These are phyloP conservation scores for Galerucella pusilla DNA, from an alignment of 2,888 invertebrate species.

Conservation along the genomic window DNA sequence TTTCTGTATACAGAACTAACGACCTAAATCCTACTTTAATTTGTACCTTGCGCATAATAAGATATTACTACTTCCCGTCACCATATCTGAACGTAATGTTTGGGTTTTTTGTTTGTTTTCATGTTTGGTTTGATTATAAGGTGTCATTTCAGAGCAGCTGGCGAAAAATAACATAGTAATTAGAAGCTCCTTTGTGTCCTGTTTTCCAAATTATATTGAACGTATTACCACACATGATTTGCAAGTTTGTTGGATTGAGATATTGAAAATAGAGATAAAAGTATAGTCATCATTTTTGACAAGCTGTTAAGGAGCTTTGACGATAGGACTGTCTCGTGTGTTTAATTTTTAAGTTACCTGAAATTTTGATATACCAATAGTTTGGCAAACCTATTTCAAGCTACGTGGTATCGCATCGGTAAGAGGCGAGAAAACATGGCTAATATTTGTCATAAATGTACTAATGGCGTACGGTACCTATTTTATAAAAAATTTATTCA, in stretches of 20 bases:
- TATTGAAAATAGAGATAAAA: neutral
- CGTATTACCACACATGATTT: slow-evolving; percentile 30
- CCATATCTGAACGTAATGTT: neutral
- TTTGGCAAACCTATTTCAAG: too few species aligned
- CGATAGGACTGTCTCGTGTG: neutral
- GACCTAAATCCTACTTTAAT: neutral
- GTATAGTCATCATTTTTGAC: slow-evolving; percentile 22
- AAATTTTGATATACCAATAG: too few species aligned
- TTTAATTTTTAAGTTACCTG: too few species aligned
- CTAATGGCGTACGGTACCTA: too few species aligned
- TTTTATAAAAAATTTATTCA: too few species aligned
- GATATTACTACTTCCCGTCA: neutral
- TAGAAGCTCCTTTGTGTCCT: slow-evolving; percentile 8
- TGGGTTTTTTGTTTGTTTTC: neutral
- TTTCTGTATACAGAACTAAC: neutral
- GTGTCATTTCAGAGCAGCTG: neutral
- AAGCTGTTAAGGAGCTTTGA: neutral
- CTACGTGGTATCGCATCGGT: too few species aligned
- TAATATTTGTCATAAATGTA: too few species aligned
- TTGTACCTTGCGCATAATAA: neutral
- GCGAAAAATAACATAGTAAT: slow-evolving; percentile 1
- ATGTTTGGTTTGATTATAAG: neutral
- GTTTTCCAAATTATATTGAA: slow-evolving; percentile 14
- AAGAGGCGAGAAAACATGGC: too few species aligned
- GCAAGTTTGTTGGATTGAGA: slow-evolving; percentile 13